phyloP scores from a whole-genome alignment of 2,888 invertebrate species.

The Nomada ferruginata region DNA sequence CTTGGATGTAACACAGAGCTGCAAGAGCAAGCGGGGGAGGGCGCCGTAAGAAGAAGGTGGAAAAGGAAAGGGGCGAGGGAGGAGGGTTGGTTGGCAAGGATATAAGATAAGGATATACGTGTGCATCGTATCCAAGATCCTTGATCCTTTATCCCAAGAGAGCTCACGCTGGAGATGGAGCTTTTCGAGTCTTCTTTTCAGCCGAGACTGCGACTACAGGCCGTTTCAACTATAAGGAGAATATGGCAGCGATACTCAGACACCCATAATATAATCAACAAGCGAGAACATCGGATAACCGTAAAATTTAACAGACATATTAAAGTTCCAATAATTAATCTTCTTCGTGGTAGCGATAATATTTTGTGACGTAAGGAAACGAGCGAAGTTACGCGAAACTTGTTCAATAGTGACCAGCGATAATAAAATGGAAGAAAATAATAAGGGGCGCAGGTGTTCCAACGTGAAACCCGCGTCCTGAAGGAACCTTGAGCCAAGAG shows the following conservation, averaged over 20 bases:
- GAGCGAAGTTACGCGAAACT: not conserved
- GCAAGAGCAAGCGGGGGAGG: slow-evolving; percentile 52
- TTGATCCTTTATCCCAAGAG: slow-evolving; percentile 80
- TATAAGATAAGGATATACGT: slow-evolving; percentile 79
- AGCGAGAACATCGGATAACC: too few species aligned
- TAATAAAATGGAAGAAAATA: not conserved
- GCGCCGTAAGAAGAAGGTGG: slow-evolving; percentile 44
- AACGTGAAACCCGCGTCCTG: not conserved
- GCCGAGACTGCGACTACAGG: slow-evolving; percentile 68
- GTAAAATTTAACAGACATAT: not conserved
- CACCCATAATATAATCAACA: not conserved
- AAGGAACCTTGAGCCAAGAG: not conserved
- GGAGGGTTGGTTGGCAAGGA: slow-evolving; percentile 71
- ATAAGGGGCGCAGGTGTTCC: too few species aligned
- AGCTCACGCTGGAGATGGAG: slow-evolving; percentile 75
- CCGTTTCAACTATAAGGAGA: slow-evolving; percentile 49
- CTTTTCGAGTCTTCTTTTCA: slow-evolving; percentile 77
- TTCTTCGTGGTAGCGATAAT: not conserved
- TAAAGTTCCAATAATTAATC: not conserved
- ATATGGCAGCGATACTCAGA: not conserved
- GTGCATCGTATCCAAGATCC: slow-evolving; percentile 77
- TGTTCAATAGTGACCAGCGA: not conserved
- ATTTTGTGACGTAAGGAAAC: not conserved
- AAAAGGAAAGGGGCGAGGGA: slow-evolving; percentile 41
- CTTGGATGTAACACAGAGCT: slow-evolving; percentile 64